Evolutionary conservation across 2,888 invertebrate genomes (phyloP), one percentile per base, ranked within the genome.

Genomic region (Lobophora halterata): DNA sequence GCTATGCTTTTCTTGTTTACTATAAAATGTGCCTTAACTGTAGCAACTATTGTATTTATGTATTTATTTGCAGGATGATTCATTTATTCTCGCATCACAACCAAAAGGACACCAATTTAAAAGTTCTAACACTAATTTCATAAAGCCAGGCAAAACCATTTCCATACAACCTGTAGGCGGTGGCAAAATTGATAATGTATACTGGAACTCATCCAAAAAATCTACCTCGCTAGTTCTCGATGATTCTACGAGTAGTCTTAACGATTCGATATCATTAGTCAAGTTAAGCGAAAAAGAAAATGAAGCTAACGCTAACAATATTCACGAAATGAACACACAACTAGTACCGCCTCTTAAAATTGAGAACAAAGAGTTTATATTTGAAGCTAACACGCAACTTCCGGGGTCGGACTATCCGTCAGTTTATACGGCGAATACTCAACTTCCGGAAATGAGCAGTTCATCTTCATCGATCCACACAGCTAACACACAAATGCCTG

Each of bases 41-140:
- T n/a, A n/a, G n/a, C n/a, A n/a, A n/a, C n/a, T n/a, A n/a, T n/a
- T n/a, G n/a, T n/a, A n/a, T n/a, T n/a, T n/a, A n/a, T n/a, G n/a
- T n/a, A n/a, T n/a, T n/a, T n/a, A n/a, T n/a, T 81, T 76, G 11
- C 71, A 86, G 86, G 86, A 87, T 32, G 83, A 83, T 28, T 85
- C 86, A 0, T 76, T 79, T 43, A 58, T 79, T 34, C 61, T 60
- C 23, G 62, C 72, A 32, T 73, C 79, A 42, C 79, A 80, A 50
- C 57, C 65, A 5, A 71, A 66, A 51, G 34, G 26, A 12, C 23
- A 23, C 4, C 45, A 31, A 50, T 46, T 6, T 38, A 58, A 41
- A 56, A 55, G 34, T 64, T 66, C 29, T 66, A 62, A 58, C 66
- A 63, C 47, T 58, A 63, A 70, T 7, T 75, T 71, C 37, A 57